phyloP scores from a whole-genome alignment of 2,113 vertebrate species.

The Bungarus multicinctus region DNA sequence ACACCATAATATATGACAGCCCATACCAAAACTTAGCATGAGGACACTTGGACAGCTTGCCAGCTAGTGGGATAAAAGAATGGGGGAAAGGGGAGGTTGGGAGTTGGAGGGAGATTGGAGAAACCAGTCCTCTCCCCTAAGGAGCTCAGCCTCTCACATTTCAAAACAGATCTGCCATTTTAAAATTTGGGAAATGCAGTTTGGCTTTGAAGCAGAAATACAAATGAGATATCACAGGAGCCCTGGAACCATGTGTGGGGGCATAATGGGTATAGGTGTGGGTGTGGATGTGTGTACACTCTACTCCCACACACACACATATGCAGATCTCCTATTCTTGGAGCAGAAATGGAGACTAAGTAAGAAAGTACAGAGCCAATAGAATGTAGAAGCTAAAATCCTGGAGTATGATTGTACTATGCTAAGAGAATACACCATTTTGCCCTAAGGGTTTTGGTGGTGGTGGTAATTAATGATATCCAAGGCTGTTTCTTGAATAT shows the following conservation, averaged over 20 bases:
- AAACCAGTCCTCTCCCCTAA: background rate
- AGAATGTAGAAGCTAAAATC: background rate
- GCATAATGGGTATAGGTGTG: background rate
- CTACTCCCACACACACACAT: background rate
- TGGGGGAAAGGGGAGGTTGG: background rate
- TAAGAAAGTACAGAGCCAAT: background rate
- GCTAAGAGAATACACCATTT: background rate
- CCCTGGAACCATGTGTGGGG: background rate
- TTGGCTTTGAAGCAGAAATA: background rate
- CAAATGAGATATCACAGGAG: background rate
- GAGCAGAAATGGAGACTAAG: background rate
- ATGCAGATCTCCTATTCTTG: background rate
- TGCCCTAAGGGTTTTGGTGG: background rate
- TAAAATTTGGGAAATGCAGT: background rate
- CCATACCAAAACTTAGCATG: background rate
- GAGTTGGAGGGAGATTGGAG: background rate
- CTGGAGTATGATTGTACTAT: background rate
- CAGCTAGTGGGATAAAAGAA: background rate
- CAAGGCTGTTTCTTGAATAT: background rate
- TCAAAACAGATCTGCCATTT: background rate
- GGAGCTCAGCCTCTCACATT: background rate
- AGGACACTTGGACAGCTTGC: background rate
- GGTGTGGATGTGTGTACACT: background rate
- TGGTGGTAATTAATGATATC: background rate
- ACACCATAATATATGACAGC: background rate